These are phyloP conservation scores for Drosophila helvetica DNA, from an alignment of 2,888 invertebrate genomes.

Conservation along the genomic window DNA sequence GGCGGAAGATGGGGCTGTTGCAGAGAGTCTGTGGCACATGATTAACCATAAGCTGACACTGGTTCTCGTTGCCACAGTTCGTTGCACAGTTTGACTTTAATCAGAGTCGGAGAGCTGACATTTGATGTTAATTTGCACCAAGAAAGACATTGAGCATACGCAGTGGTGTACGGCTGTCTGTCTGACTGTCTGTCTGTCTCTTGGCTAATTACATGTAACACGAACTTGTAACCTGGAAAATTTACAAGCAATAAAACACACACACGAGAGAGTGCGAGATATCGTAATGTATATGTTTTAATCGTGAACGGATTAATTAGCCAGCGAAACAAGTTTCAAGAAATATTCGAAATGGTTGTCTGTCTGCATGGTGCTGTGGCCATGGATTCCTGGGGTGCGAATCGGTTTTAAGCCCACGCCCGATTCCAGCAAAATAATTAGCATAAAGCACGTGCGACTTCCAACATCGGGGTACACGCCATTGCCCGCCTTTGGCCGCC, in stretches of 20 bases:
- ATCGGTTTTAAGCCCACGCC: conserved; percentile 59
- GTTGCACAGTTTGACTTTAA: conserved; percentile 71
- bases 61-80: conserved; percentile 68
- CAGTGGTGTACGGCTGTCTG: conserved; percentile 46
- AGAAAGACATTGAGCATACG: conserved; percentile 74
- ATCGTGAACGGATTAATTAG: conserved; percentile 55
- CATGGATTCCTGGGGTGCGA: conserved; percentile 14
- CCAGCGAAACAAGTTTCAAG: conserved; percentile 37
- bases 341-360: conserved; percentile 50
- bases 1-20: neutral
- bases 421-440: conserved; percentile 69
- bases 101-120: conserved; percentile 50
- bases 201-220: conserved; percentile 59
- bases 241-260: conserved; percentile 52
- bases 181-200: conserved; percentile 25
- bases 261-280: conserved; percentile 21
- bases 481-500: conserved; percentile 22
- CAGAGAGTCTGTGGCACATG: conserved; percentile 58
- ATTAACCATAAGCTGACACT: conserved; percentile 76
- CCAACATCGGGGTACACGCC: conserved; percentile 44
- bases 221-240: conserved; percentile 41
- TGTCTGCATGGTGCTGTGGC: conserved; percentile 11
- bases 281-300: conserved; percentile 45
- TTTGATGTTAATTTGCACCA: conserved; percentile 70
- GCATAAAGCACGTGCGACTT: conserved; percentile 75